These are phyloP conservation scores for Fringilla coelebs DNA, from an alignment of 2,797 vertebrate genomes.

Conservation along the genomic window DNA sequence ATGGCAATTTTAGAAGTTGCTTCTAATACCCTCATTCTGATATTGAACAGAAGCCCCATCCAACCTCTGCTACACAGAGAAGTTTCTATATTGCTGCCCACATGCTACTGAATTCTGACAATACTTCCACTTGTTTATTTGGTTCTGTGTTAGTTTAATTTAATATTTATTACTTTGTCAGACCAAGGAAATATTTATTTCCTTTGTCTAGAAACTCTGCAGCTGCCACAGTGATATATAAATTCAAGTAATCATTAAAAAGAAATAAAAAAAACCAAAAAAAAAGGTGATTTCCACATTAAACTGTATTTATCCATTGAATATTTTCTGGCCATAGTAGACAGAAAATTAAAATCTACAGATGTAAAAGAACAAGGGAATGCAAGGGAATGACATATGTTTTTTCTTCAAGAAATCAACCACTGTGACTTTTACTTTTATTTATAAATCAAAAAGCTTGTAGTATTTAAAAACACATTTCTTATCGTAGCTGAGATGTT, in stretches of 20 bases:
- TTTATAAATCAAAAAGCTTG: background rate
- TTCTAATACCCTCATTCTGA: background rate
- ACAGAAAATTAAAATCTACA: background rate
- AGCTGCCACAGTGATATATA: background rate
- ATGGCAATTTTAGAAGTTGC: background rate
- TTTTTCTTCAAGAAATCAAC: background rate
- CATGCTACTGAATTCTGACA: background rate
- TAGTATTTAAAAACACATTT: background rate
- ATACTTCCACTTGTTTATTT: background rate
- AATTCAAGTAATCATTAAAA: background rate
- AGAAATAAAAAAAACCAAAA: background rate
- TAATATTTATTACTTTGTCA: background rate
- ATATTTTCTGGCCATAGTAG: background rate
- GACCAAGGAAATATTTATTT: too few relatives aligned
- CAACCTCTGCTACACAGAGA: background rate
- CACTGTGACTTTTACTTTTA: background rate
- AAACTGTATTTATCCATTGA: background rate
- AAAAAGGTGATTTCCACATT: background rate
- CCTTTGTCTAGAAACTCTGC: background rate
- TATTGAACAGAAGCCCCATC: background rate
- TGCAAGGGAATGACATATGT: rapidly evolving
- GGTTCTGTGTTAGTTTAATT: background rate
- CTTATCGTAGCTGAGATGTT: background rate
- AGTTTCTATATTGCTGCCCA: background rate
- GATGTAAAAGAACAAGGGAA: background rate